Evolutionary conservation across 2,797 vertebrate genomes (phyloP).

Genomic region (Pseudochirops corinnae): DNA sequence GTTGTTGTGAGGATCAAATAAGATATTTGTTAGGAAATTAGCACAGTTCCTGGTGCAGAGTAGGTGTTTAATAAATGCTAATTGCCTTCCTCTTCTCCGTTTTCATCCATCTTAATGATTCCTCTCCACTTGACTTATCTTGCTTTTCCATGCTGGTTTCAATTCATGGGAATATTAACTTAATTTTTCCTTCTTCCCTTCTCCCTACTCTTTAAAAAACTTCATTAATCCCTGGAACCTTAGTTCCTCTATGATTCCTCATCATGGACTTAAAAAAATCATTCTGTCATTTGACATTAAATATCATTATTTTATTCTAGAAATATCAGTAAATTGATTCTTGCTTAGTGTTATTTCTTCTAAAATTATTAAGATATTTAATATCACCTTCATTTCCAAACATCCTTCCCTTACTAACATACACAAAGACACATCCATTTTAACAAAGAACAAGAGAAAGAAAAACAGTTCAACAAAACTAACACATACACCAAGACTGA

Average conservation of each 20-base stretch:
- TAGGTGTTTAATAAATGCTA: background rate
- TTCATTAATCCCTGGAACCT: background rate
- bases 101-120: background rate
- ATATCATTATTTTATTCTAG: background rate
- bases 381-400: background rate
- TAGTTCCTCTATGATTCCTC: background rate
- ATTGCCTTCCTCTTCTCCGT: background rate
- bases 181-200: background rate
- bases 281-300: background rate
- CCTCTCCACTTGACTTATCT: background rate
- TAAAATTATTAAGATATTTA: background rate
- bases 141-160: background rate
- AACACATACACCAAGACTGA: background rate
- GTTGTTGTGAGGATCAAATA: no score
- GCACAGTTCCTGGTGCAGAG: background rate
- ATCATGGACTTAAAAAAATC: background rate
- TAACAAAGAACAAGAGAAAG: background rate
- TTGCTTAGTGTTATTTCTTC: background rate
- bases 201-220: background rate
- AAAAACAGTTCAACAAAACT: background rate
- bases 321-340: background rate
- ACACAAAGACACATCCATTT: background rate
- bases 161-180: background rate
- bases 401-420: background rate
- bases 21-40: background rate